Base-by-base conservation (phyloP, 2,797 vertebrate species). In the Aphelocoma californica region DNA sequence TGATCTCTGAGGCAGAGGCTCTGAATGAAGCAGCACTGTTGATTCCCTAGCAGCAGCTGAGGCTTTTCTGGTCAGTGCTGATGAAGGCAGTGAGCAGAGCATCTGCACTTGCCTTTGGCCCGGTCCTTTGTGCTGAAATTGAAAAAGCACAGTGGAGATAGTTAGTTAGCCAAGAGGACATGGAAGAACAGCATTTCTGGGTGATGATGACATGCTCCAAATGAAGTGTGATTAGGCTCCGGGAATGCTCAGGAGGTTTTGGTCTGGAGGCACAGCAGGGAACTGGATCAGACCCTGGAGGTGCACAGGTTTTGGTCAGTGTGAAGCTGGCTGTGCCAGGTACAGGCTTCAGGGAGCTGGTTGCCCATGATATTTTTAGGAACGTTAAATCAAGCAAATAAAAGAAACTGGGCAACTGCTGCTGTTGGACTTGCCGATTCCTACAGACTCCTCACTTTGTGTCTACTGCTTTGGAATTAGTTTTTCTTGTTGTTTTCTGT, bases 71-170 rank as follows among this genome's bases (percentile, higher is more conserved):
- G 7, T 1, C 2, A 3, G 32, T 38, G 69, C 70, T 75, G 71
- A 5, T 51, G 80, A 12, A 3, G 65, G 51, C 82, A 64, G 47
- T 7, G 32, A 62, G 62, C 67, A 44, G 36, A 64, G 42, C 36
- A 23, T 7, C 51, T 44, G 34, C 1, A 2, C 51, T 40, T 47
- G n/a, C 57, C 54, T 9, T 48, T 38, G 11, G 4, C 75, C n/a
- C 2, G 0, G 21, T 31, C 13, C 47, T 36, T 29, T 0, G 3
- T n/a, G 71, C 51, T 38, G 57, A 31, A 31, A 24, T 5, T 18
- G 34, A 28, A 61, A 20, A n/a, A 29, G 74, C 71, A 16, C 21
- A 0, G 34, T 42, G 57, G 54, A 32, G 48, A n/a, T 25, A 25
- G 38, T 48, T 25, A 25, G 38, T 48, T 53, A 53, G 34, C 77